Evolutionary conservation across 2,888 invertebrate species (phyloP), one percentile per base, ranked within the genome.

Genomic region (Synergus itoensis): DNA sequence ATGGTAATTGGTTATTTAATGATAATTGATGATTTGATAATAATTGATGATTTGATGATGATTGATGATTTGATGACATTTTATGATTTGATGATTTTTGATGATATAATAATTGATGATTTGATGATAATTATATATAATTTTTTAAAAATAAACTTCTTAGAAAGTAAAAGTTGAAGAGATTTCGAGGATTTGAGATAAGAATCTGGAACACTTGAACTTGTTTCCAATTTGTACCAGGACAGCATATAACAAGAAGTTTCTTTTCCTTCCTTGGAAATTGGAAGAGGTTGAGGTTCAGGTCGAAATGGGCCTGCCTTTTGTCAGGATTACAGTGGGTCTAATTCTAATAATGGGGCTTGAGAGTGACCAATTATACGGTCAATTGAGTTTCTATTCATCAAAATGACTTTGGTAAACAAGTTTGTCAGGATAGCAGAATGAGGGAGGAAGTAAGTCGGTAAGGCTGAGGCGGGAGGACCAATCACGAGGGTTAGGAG

Each of bases 401-500:
- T 86, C 80, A 78, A 85, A 85, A 87, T 87, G 82, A 84, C 81
- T 86, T 87, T 83, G 86, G 88, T 88, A 87, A 88, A 89, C 86
- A 85, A 84, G 80, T 83, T 73, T 82, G 79, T 21, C 80, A 87
- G 87, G 87, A 60, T 60, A 82, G 41, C 77, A 88, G 87, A 77
- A 86, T 18, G 11, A 18, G 9, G 4, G 36, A 28, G 80, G 43
- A 84, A 85, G 84, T 78, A 77, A 78, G 53, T 53, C 53, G 4
- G 1, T 14, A n/a, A 45, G 21, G n/a, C n/a, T 4, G 45, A 63
- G 21, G 63, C 40, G 48, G 14, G 73, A 53, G 48, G 73, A 53
- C 53, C 64, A 45, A 63, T 77, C 77, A 41, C 63, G 45, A 75
- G 77, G 65, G 80, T 12, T 67, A 43, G 41, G 41, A 63, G 9